Evolutionary conservation across 2,113 vertebrate genomes (phyloP), one percentile per base, ranked within the genome.

Genomic region (Ciconia stormi): DNA sequence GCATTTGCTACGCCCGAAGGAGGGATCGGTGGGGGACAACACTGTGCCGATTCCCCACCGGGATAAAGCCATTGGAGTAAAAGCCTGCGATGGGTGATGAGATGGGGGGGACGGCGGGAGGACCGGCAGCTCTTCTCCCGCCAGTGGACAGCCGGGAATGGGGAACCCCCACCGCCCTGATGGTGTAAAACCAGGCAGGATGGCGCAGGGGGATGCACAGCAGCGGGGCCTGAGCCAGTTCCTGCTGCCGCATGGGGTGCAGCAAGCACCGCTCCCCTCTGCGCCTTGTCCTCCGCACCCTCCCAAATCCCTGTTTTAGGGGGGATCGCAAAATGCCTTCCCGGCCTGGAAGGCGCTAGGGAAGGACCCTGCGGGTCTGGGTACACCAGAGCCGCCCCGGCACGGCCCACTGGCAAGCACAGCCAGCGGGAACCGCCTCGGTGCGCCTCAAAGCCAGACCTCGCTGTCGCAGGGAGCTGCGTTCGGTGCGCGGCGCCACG

Each of bases 71-170:
- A 1, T 12, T 30, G 36, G 22, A 86, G 4, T 59, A 81, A 94
- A 78, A 42, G 47, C 19, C 58, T 44, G 32, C 2, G 11, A 50
- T 2, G 27, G 44, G 30, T 1, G 5, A 76, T 9, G 47, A 4
- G 18, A 36, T 10, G 61, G 32, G 42, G 36, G 55, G 69, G 55
- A 55, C 3, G 17, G 29, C 1, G 3, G 50, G 36, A 50, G 36
- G 50, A 56, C 56, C 3, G 3, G 26, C 25, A 55, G 59, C n/a
- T n/a, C 18, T n/a, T 29, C 9, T 42, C 13, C 40, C 0, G 0
- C 14, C 3, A 0, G 6, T 2, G 0, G 44, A 50, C 30, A 22
- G 62, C 36, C 1, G 2, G 46, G 26, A n/a, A 61, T 5, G 30
- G 13, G 40, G 47, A 69, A 79, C 10, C 34, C 19, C 40, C 55